Evolutionary conservation across 2,797 vertebrate species (phyloP).

Genomic region (Naso thynnoides): DNA sequence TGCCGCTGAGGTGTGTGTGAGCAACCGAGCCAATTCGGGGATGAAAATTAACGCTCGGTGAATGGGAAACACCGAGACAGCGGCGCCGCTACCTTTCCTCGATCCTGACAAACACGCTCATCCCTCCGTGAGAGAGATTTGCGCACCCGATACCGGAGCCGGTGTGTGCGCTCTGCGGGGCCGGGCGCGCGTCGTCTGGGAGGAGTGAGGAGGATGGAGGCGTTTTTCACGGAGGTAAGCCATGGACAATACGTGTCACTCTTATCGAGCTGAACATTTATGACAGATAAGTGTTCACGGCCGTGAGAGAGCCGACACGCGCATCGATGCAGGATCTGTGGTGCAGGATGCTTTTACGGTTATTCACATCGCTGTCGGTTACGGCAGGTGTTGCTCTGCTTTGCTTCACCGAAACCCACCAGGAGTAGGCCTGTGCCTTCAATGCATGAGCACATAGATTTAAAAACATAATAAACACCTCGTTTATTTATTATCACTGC

Average conservation of each 20-base stretch:
- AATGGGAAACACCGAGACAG: constrained; percentile 74
- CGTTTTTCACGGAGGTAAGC: constrained; percentile 85
- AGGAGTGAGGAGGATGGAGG: constrained; percentile 83
- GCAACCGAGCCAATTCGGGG: constrained; percentile 27
- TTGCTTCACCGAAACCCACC: neutral
- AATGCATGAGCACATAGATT: neutral
- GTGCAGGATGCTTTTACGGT: constrained; percentile 6
- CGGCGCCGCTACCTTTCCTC: constrained; percentile 41
- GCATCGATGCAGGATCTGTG: neutral
- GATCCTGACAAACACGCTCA: constrained; percentile 36
- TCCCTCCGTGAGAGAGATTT: constrained; percentile 49
- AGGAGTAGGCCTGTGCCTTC: constrained; percentile 11
- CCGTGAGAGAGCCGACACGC: neutral
- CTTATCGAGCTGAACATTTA: constrained; percentile 9
- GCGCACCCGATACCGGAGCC: constrained; percentile 61
- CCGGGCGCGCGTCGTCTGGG: constrained; percentile 69
- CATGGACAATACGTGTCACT: constrained; percentile 35
- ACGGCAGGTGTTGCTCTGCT: constrained; percentile 65
- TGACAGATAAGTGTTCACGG: neutral
- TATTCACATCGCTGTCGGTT: constrained; percentile 21
- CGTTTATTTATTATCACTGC: constrained; percentile 48
- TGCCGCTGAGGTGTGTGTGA: constrained; percentile 45
- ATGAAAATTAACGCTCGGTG: constrained; percentile 53
- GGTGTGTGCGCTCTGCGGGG: constrained; percentile 70
- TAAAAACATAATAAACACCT: neutral